A percentile compares a stretch with the other conserved stretches of the same genome.
These are phyloP conservation scores for Parapsyche elsis DNA, from an alignment of 1,140 invertebrate species.

Conservation along the genomic window DNA sequence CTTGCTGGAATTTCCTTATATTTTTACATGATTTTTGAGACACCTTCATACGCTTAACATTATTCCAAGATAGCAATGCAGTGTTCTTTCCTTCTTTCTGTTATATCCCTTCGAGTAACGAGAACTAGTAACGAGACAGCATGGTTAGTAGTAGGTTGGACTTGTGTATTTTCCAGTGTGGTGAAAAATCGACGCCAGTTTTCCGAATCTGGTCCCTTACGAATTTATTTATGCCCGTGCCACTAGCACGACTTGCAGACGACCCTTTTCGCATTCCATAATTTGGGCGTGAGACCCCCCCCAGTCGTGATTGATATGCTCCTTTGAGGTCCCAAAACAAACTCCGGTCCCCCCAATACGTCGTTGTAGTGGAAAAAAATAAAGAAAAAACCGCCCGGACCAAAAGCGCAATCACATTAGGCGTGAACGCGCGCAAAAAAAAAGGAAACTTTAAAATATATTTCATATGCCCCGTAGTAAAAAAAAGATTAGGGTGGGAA, in stretches of 20 bases:
- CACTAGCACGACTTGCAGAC: constrained; percentile 15
- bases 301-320: constrained; percentile 7
- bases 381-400: no score
- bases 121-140: no score
- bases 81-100: no score
- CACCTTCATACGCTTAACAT: no score
- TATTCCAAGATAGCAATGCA: no score
- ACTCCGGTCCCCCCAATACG: no score
- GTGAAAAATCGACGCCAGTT: not conserved
- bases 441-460: not conserved
- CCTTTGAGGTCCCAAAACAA: not conserved
- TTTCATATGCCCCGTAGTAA: not conserved
- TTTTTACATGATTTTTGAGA: no score
- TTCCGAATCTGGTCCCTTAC: not conserved
- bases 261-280: constrained; percentile 12
- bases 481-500: not conserved
- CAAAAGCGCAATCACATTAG: not conserved
- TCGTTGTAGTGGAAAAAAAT: no score
- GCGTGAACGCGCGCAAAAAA: not conserved
- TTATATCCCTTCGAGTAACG: no score
- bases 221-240: constrained; percentile 17
- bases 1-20: no score
- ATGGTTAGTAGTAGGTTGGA: no score
- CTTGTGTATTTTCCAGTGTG: no score
- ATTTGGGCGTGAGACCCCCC: not conserved